Base-by-base conservation (phyloP, 2,113 vertebrate genomes). In the Heliornis fulica region DNA sequence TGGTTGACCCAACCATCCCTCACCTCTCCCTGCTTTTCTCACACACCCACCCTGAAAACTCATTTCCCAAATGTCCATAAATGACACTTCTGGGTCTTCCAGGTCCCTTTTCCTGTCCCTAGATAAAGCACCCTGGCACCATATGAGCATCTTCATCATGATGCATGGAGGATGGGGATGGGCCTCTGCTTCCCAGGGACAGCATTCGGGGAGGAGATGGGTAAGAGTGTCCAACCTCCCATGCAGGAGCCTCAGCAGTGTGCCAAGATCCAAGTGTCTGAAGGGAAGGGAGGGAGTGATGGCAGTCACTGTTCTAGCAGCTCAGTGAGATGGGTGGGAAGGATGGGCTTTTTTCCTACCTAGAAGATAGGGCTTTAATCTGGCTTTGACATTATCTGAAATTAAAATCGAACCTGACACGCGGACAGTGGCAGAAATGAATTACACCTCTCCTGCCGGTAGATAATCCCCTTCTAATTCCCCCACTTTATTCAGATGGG, bases 341-440 rank as follows among this genome's bases (percentile, higher is more conserved):
- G 65, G 65, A 76, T 77, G 82, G n/a, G 20, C 34, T 50, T 78
- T 87, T 87, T 91, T 72, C 82, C 92, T 71, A 75, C 90, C 83
- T 57, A 43, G 60, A 63, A 0, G 74, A 56, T 70, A 93, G 83
- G 40, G 68, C 84, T 97, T 96, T 96, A 97, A 98, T 96, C 96
- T 93, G 74, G 43, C 66, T 93, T 86, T 86, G 97, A 97, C 97
- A 48, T 95, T 98, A 98, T 98, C 98, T 98, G 96, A 98, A 98
- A 98, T 98, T 97, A 97, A 98, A 98, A 98, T 98, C 98, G 14
- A 91, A 94, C 91, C 86, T 98, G 97, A 97, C 96, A 96, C 59
- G 34, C 10, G 83, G 97, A 97, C 91, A 94, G 90, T 95, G 94
- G 96, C 95, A 97, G 95, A 93, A 97, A 96, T 79, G 87, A 83